phyloP scores from a whole-genome alignment of 2,888 invertebrate genomes.

The Sarcophaga variegata region DNA sequence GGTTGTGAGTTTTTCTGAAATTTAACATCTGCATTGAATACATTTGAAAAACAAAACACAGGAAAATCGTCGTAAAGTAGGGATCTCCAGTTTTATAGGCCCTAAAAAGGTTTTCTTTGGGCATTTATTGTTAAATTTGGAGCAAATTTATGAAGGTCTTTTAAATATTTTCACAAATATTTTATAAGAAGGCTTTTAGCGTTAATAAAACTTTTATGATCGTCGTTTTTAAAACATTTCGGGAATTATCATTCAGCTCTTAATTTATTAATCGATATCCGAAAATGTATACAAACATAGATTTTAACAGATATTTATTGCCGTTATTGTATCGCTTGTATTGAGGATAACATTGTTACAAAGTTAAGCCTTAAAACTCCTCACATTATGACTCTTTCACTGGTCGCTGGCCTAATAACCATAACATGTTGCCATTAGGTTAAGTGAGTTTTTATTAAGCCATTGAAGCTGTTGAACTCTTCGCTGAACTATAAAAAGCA shows the following conservation, averaged over 20 bases:
- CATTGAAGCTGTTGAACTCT: no score
- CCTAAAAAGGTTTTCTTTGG: not conserved
- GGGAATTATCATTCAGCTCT: not conserved
- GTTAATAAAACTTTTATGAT: not conserved
- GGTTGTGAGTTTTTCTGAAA: not conserved
- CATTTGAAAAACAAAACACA: not conserved
- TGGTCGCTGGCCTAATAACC: no score
- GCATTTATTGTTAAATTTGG: not conserved
- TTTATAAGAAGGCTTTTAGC: not conserved
- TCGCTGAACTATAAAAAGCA: no score
- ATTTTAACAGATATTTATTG: no score
- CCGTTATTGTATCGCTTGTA: no score
- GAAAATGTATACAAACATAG: no score
- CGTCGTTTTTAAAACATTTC: not conserved
- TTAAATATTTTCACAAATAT: not conserved
- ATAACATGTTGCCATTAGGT: no score
- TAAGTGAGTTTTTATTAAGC: no score
- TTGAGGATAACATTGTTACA: no score
- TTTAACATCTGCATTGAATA: not conserved
- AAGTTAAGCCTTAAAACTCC: no score
- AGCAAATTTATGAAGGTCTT: not conserved
- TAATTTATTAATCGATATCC: not conserved
- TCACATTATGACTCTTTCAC: no score
- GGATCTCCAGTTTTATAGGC: not conserved
- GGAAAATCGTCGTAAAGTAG: not conserved